Evolutionary conservation across 2,797 vertebrate species (phyloP).

Genomic region (Peromyscus melanophrys): DNA sequence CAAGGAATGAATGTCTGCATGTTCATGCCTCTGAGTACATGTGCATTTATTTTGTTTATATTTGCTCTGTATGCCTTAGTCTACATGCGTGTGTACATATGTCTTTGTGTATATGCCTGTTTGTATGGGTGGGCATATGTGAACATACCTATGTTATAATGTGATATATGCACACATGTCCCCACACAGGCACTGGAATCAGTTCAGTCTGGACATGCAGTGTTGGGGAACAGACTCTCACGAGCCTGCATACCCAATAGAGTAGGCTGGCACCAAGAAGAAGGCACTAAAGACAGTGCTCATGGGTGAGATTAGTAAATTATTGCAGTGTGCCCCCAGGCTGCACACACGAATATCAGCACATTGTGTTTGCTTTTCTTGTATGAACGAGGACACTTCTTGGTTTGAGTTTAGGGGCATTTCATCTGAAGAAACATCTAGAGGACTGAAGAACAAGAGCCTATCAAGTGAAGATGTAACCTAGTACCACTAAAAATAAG

Average conservation of each 20-base stretch:
- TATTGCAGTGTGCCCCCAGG: accelerated
- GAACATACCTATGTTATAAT: background rate
- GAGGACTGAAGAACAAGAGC: background rate
- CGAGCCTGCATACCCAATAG: background rate
- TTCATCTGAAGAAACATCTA: background rate
- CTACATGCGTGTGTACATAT: accelerated
- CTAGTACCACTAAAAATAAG: background rate
- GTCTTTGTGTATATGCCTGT: background rate
- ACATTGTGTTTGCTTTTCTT: background rate
- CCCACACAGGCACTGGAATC: background rate
- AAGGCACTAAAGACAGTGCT: background rate
- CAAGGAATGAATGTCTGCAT: background rate
- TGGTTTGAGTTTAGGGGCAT: background rate
- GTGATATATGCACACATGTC: background rate
- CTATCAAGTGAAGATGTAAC: background rate
- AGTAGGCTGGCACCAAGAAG: background rate
- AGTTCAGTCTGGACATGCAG: background rate
- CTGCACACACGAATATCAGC: background rate
- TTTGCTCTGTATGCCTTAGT: background rate
- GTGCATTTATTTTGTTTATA: background rate
- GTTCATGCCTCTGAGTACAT: background rate
- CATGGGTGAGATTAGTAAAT: accelerated
- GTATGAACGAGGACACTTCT: background rate
- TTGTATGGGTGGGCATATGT: background rate
- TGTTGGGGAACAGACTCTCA: background rate